Conservation (phyloP, 92 coral and sea anemone genomes). For the Parazoanthus swiftii region DNA sequence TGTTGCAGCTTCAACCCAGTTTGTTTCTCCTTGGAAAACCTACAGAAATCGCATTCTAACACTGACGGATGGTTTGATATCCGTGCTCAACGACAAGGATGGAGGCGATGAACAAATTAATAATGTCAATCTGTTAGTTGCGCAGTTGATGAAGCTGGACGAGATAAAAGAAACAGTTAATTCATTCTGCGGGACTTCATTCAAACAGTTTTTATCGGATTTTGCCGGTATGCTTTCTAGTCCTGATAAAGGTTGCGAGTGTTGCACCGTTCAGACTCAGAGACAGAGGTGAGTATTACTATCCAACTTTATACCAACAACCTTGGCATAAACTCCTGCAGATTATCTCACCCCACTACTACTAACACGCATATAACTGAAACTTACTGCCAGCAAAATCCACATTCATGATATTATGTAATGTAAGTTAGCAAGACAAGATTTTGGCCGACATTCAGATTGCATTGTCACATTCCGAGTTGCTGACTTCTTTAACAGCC, state of each 20-base stretch:
- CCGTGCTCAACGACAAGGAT: slow-evolving; percentile 8
- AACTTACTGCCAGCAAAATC: no score
- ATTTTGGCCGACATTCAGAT: no score
- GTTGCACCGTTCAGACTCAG: background rate
- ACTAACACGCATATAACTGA: no score
- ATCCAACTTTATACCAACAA: no score
- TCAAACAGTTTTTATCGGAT: background rate
- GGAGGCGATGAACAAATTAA: background rate
- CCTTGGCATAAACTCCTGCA: no score
- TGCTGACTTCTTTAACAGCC: no score
- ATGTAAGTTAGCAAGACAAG: no score
- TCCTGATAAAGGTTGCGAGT: slow-evolving; percentile 23
- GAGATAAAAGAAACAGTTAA: background rate
- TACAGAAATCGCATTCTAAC: slow-evolving; percentile 55
- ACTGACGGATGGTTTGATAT: slow-evolving; percentile 44
- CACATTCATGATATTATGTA: no score
- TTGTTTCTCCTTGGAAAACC: slow-evolving; percentile 64
- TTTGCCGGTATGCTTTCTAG: background rate
- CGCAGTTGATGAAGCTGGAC: background rate
- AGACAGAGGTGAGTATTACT: slow-evolving; percentile 22
- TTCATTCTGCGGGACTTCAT: background rate
- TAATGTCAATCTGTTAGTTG: background rate
- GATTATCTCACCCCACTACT: no score
- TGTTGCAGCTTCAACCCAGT: background rate
- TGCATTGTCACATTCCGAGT: no score